phyloP scores from a whole-genome alignment of 1,140 invertebrate species.

The Drosophila pandora region DNA sequence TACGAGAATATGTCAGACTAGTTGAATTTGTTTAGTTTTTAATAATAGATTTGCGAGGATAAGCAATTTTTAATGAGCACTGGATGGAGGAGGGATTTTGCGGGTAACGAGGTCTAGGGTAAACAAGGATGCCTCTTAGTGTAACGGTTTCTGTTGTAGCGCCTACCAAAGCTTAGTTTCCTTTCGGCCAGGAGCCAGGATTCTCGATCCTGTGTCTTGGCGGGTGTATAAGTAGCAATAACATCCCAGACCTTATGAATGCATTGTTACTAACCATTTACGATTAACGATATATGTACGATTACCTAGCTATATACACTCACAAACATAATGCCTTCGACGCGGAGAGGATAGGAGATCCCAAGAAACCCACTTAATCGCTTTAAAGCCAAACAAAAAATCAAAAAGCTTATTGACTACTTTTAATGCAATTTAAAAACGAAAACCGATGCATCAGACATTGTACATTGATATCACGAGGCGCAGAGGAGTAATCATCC shows the following conservation, averaged over 20 bases:
- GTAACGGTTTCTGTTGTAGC: slow-evolving; percentile 79
- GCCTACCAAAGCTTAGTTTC: slow-evolving; percentile 63
- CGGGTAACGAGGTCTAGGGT: slow-evolving; percentile 75
- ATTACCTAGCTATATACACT: slow-evolving; percentile 39
- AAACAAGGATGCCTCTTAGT: slow-evolving; percentile 75
- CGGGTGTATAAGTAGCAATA: slow-evolving; percentile 59
- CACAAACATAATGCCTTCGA: slow-evolving; percentile 53
- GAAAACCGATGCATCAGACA: slow-evolving; percentile 25
- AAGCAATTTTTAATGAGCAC: slow-evolving; percentile 70
- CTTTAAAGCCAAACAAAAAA: slow-evolving; percentile 71
- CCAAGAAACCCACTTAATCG: slow-evolving; percentile 65
- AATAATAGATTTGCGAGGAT: slow-evolving; percentile 56
- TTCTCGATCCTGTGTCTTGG: slow-evolving; percentile 19
- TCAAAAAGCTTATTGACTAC: slow-evolving; percentile 74
- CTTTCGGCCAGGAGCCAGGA: slow-evolving; percentile 51
- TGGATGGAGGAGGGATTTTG: slow-evolving; percentile 44
- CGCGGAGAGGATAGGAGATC: slow-evolving; percentile 21
- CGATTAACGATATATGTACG: slow-evolving; percentile 46
- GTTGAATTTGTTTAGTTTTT: slow-evolving; percentile 72
- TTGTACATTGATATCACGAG: slow-evolving; percentile 38
- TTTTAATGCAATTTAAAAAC: slow-evolving; percentile 37
- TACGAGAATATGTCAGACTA: slow-evolving; percentile 33
- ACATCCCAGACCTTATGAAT: slow-evolving; percentile 33
- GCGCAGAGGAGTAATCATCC: not conserved
- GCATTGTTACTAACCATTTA: slow-evolving; percentile 59